phyloP scores from a whole-genome alignment of 2,797 vertebrate genomes.

The Mormyrops boulengeri region DNA sequence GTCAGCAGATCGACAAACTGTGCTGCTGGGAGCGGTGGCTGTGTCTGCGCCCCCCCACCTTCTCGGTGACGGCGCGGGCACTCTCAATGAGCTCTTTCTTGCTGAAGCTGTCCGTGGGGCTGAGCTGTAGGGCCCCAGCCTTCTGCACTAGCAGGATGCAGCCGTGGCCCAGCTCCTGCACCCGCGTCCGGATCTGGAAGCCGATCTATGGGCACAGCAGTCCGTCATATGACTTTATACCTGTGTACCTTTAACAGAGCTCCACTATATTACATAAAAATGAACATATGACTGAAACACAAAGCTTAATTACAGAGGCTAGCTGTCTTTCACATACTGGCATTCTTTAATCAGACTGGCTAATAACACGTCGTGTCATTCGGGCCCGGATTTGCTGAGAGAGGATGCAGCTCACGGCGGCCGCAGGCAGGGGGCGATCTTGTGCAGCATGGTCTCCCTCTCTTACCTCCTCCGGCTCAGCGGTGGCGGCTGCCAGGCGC shows the following conservation, averaged over 20 bases:
- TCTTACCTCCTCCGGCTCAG: slow-evolving; percentile 88
- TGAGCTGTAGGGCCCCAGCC: slow-evolving; percentile 89
- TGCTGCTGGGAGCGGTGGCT: too few species aligned
- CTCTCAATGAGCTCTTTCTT: slow-evolving; percentile 94
- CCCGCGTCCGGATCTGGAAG: slow-evolving; percentile 86
- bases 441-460: slow-evolving; percentile 33
- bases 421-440: background rate
- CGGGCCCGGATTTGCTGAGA: background rate
- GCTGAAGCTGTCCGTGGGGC: slow-evolving; percentile 85
- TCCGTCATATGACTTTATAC: background rate
- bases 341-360: background rate
- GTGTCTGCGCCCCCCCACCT: slow-evolving; percentile 60
- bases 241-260: background rate
- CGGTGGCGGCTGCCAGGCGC: slow-evolving; percentile 86
- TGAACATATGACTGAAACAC: background rate
- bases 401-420: background rate
- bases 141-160: slow-evolving; percentile 99
- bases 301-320: background rate
- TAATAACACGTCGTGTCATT: background rate
- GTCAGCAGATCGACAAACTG: background rate
- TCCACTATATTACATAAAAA: background rate
- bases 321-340: background rate
- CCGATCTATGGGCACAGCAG: slow-evolving; percentile 65
- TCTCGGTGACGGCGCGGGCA: slow-evolving; percentile 87
- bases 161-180: slow-evolving; percentile 93